Base-by-base conservation (phyloP, 2,113 vertebrate species). In the Polypterus senegalus region DNA sequence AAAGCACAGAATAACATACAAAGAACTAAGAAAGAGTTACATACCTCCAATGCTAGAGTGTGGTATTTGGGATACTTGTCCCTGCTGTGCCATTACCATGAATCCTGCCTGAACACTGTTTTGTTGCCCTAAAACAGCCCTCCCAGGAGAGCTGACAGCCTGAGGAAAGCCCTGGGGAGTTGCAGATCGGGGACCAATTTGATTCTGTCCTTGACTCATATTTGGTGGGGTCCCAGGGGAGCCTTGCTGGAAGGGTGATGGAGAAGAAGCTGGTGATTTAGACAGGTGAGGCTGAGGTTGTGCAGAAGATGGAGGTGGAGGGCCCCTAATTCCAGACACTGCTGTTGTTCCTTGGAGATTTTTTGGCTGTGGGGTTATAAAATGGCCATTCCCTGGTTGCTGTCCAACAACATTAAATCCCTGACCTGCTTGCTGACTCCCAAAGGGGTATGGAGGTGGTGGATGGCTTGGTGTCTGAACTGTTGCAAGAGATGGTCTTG, bases 191-290 rank as follows among this genome's bases (percentile, higher is more conserved):
- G 93, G 88, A 81, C 88, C 89, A 74, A 93, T 82, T 73, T 85
- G 89, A 75, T 82, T 86, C 67, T 89, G 90, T 9, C 83, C 73
- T 79, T 92, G 91, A 74, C 83, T 93, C 83, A 97, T 90, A 63
- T 92, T 97, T 46, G 96, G 96, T 73, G 96, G 97, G 54, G 95
- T 97, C 54, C 92, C 94, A 70, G 95, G 95, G 69, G 96, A 97
- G 67, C 91, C 88, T 77, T 97, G 94, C 81, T 98, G 96, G 78
- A 97, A 97, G 72, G 94, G 93, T 73, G 96, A 98, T n/a, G 94
- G 93, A 58, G 96, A 98, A 11, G 96, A 98, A 61, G 91, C 94
- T 72, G 96, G 96, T 71, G 96, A 98, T 78, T 97, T 97, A 70
- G 92, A 86, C 53, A 97, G 89, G 78, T 91, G 95, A 69, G 90